Base-by-base conservation (phyloP, 2,113 vertebrate species). In the Embiotoca jacksoni region DNA sequence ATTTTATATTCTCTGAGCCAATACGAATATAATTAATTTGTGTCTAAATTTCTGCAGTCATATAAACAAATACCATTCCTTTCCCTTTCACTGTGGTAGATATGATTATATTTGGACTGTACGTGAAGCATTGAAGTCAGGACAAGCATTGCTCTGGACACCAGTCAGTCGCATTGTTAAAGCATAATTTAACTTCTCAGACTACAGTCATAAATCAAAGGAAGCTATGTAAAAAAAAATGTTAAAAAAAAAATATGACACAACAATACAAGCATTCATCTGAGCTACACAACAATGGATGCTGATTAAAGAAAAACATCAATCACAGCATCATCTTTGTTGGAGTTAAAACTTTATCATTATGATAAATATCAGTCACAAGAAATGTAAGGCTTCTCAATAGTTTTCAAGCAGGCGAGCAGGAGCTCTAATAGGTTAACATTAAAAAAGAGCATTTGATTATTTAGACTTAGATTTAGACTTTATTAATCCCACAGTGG, bases 381-480 rank as follows among this genome's bases (percentile, higher is more conserved):
- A 10, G 46, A 54, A 52, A 41, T 11, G 35, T 16, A 36, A 64
- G 6, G 61, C 2, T 30, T 32, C 7, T 39, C 10, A 50, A 7
- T 7, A 9, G n/a, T 7, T 54, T 61, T 44, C 13, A 15, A 23
- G 3, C 16, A 30, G 36, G 41, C 3, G 15, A 57, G 37, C 39
- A 36, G 23, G 23, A 3, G 10, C 23, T 61, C 14, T 11, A 11
- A 30, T 3, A n/a, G 23, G 8, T 71, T 56, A 37, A 57, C 33
- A 46, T 54, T 9, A 35, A 32, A 58, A 69, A 59, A 55, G 15
- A 15, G 1, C 7, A 63, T 69, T 44, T 31, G 3, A 78, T 75
- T 39, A 76, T 68, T 55, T 23, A 23, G 23, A 23, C 23, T 1
- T 23, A 23, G 23, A 23, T 23, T 23, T 23, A 23, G 23, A 23